Base-by-base conservation (phyloP, 1,140 invertebrate genomes). In the Pygmarrhopalites habei region DNA sequence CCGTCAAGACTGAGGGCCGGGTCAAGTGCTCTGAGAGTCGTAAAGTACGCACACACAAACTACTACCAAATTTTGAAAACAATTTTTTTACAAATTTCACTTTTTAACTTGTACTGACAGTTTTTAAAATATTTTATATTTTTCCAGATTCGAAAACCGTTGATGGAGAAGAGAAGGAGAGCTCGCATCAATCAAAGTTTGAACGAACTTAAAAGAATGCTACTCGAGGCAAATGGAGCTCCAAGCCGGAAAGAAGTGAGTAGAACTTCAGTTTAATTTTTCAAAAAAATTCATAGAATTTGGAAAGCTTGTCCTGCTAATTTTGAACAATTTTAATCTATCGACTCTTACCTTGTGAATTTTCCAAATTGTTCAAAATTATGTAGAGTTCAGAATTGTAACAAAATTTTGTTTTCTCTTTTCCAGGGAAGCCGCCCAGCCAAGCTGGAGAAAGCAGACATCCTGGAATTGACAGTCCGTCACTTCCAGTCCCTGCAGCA, bases 391-490 rank as follows among this genome's bases (percentile, higher is more conserved):
- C n/a, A n/a, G n/a, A n/a, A n/a, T n/a, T n/a, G n/a, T n/a, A n/a
- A n/a, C 28, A 44, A 41, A 58, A 23, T 60, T 35, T 15, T 35
- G n/a, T n/a, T 15, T 35, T 35, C 32, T 35, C 32, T 35, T 35
- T 35, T 5, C 32, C 49, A 59, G 60, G 35, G 86, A 73, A 79
- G 55, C 41, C 56, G 67, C 2, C 67, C 64, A 19, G 47, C 91
- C 2, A 97, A 97, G 75, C 76, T 97, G 35, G 95, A 97, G 75
- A 98, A 98, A 77, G 94, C 95, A 0, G 94, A 97, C 73, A 97
- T 97, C 60, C 78, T 97, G 52, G 94, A 98, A 41, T 32, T 86
- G 75, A 83, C 84, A 0, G 83, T 86, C 1, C 77, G 79, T 62
- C 79, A 84, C 71, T 67, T 85, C 26, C 75, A 80, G 70, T 73